Percentiles rank a stretch among this genome's conserved stretches.
phyloP scores from a whole-genome alignment of 2,888 invertebrate species.

The Leucoptera coffeella region DNA sequence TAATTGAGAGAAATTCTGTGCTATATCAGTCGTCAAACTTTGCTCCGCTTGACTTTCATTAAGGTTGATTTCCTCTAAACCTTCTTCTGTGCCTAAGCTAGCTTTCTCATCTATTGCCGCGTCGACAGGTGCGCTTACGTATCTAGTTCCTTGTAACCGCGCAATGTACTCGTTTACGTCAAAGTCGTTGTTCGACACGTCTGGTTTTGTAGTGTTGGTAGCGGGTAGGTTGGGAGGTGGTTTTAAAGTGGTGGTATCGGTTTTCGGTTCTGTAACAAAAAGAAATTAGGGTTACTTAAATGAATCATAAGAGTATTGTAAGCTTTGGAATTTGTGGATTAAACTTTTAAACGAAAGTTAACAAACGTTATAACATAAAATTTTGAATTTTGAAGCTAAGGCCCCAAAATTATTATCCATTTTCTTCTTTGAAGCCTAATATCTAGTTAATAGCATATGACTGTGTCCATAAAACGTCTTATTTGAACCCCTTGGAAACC shows the following conservation, averaged over 20 bases:
- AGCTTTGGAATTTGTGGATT: too few relatives aligned
- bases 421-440: too few relatives aligned
- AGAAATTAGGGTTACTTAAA: too few relatives aligned
- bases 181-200: constrained; percentile 30
- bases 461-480: too few relatives aligned
- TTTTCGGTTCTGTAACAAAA: constrained; percentile 29
- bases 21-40: constrained; percentile 40
- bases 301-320: too few relatives aligned
- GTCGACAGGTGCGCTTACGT: constrained; percentile 34
- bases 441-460: too few relatives aligned
- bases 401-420: too few relatives aligned
- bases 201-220: constrained; percentile 8
- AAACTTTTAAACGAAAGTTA: too few relatives aligned
- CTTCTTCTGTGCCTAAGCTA: constrained; percentile 34
- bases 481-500: too few relatives aligned
- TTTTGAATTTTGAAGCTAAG: too few relatives aligned
- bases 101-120: constrained; percentile 36
- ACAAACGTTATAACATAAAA: too few relatives aligned
- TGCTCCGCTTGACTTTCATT: constrained; percentile 20
- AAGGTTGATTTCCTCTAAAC: constrained; percentile 31
- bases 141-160: constrained; percentile 33
- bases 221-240: constrained; percentile 5
- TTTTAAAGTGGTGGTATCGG: constrained; percentile 3
- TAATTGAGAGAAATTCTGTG: constrained; percentile 49
- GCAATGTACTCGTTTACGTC: constrained; percentile 46